Evolutionary conservation across 2,888 invertebrate genomes (phyloP).

Genomic region (Hololepta plana): DNA sequence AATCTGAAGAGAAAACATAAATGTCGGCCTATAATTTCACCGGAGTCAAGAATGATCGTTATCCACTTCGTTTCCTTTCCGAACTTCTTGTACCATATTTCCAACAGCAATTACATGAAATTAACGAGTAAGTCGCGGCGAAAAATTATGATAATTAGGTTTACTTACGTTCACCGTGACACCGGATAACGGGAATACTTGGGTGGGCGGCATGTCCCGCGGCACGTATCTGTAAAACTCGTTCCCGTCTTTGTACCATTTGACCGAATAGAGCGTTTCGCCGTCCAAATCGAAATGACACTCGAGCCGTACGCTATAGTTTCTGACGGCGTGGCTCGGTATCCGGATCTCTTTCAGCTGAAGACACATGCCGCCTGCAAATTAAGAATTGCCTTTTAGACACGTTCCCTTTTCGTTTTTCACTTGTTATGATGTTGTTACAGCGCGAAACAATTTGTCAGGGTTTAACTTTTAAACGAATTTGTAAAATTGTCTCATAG

Average conservation of each 20-base stretch:
- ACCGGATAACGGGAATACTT: slow-evolving; percentile 62
- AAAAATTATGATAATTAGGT: too few relatives aligned
- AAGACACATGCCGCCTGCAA: slow-evolving; percentile 28
- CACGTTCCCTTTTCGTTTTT: too few relatives aligned
- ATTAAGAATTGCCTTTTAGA: slow-evolving; percentile 7
- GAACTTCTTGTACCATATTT: too few relatives aligned
- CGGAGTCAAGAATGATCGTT: too few relatives aligned
- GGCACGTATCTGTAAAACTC: slow-evolving; percentile 81
- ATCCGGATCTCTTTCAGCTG: slow-evolving; percentile 62
- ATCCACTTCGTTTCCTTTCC: too few relatives aligned
- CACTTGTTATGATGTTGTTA: too few relatives aligned
- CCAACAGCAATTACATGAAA: too few relatives aligned
- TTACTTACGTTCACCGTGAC: slow-evolving; percentile 77
- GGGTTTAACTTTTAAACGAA: too few relatives aligned
- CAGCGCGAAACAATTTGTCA: too few relatives aligned
- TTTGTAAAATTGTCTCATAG: too few relatives aligned
- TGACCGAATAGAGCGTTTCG: slow-evolving; percentile 71
- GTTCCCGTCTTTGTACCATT: slow-evolving; percentile 84
- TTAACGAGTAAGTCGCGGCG: slow-evolving; percentile 1
- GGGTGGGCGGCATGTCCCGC: slow-evolving; percentile 60
- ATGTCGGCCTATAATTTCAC: too few relatives aligned
- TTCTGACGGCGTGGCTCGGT: slow-evolving; percentile 64
- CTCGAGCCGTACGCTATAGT: slow-evolving; percentile 56
- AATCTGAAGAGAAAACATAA: too few relatives aligned
- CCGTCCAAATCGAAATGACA: slow-evolving; percentile 72